Evolutionary conservation across 2,888 invertebrate genomes (phyloP).

Genomic region (Sinopyrophorus schimmeli): DNA sequence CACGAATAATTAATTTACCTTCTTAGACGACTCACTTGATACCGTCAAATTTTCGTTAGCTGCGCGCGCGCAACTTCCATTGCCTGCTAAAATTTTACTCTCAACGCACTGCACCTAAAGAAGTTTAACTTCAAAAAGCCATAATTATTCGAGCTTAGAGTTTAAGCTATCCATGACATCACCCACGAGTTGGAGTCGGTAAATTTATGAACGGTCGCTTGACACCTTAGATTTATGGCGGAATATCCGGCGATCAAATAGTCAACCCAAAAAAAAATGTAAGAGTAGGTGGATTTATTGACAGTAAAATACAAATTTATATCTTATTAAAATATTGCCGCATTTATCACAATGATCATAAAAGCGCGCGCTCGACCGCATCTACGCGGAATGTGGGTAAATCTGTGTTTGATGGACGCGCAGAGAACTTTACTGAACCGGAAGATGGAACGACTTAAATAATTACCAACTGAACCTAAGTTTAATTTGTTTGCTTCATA

Average conservation of each 20-base stretch:
- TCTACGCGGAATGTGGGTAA: conserved; percentile 9
- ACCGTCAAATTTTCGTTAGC: too few relatives aligned
- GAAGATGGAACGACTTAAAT: conserved; percentile 17
- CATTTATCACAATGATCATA: conserved; percentile 2
- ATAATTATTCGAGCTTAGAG: conserved; percentile 4
- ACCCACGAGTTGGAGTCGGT: conserved; percentile 8
- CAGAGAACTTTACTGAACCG: conserved; percentile 9
- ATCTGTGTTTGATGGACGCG: conserved; percentile 15
- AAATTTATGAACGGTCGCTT: conserved; percentile 21
- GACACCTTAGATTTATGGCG: conserved; percentile 19
- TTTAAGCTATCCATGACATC: conserved; percentile 16
- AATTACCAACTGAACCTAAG: conserved; percentile 15
- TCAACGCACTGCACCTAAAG: too few relatives aligned
- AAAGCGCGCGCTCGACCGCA: conserved; percentile 4
- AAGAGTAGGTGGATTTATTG: conserved; percentile 18
- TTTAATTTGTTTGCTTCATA: conserved; percentile 17
- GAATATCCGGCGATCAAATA: conserved; percentile 20
- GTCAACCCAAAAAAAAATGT: conserved; percentile 16
- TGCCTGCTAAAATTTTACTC: too few relatives aligned
- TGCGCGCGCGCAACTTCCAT: too few relatives aligned
- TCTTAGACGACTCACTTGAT: too few relatives aligned
- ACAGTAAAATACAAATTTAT: conserved; percentile 8
- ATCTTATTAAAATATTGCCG: conserved; percentile 1
- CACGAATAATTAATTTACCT: too few relatives aligned
- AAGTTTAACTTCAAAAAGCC: too few relatives aligned